Conservation (phyloP, 2,113 vertebrate species). For the Urocolius indicus region DNA sequence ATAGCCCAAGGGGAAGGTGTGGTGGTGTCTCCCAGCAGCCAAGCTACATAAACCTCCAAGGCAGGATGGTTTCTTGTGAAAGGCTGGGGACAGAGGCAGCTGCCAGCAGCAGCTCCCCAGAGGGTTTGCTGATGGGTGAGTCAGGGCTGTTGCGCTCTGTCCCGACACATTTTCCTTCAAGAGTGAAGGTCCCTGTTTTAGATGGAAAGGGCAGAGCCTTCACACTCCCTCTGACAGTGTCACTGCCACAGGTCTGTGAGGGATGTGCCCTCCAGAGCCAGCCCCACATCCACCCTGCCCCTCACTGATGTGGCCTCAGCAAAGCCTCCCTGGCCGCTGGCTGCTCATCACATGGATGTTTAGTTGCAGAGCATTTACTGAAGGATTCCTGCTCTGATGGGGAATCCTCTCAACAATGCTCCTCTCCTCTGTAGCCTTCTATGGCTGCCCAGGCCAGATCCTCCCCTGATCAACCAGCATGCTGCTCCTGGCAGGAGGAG, state of each 20-base stretch:
- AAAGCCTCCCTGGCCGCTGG: background rate
- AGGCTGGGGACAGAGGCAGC: background rate
- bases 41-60: fast-evolving
- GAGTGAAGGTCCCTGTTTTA: fast-evolving
- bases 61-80: background rate
- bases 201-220: background rate
- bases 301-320: fast-evolving
- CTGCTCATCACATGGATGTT: background rate
- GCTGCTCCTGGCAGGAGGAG: background rate
- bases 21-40: background rate
- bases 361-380: background rate
- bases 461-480: background rate
- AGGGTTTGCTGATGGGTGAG: background rate
- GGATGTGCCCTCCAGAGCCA: fast-evolving
- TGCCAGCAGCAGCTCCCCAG: background rate
- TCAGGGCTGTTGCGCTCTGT: no score
- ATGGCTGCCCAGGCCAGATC: background rate
- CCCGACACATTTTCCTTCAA: background rate
- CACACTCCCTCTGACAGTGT: fast-evolving
- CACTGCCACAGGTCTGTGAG: background rate
- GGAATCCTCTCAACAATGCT: background rate
- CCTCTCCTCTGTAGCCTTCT: background rate
- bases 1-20: background rate
- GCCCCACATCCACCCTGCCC: fast-evolving
- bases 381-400: background rate